Percentiles rank a stretch among this genome's conserved stretches.
phyloP scores from a whole-genome alignment of 2,797 vertebrate genomes.

The Molossus alvarezi region DNA sequence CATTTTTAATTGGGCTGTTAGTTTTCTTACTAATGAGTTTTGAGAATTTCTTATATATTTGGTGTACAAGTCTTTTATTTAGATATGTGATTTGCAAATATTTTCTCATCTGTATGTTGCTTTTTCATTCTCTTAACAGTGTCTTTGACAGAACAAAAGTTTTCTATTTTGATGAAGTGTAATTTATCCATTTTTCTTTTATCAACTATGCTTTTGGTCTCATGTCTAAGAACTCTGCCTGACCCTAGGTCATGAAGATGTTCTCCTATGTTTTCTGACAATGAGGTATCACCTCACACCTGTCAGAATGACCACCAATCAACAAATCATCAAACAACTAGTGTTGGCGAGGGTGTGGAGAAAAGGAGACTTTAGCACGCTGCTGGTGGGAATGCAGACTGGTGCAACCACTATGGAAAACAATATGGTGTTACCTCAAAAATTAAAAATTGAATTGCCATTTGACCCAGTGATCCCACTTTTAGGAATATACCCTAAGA shows the following conservation, averaged over 20 bases:
- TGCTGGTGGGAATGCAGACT: no score
- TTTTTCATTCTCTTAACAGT: constrained; percentile 33
- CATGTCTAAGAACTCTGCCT: constrained; percentile 30
- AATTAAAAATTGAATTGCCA: no score
- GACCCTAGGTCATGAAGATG: not conserved
- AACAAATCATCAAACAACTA: no score
- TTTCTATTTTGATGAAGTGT: constrained; percentile 45
- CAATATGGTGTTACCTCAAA: no score
- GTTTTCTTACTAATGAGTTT: constrained; percentile 59
- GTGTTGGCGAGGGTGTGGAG: no score
- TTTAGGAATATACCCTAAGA: no score
- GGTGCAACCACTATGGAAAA: no score
- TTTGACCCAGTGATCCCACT: no score
- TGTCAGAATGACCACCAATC: no score
- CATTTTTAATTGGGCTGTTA: constrained; percentile 56
- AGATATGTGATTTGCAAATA: constrained; percentile 13
- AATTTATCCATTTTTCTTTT: constrained; percentile 28
- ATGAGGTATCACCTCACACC: no score
- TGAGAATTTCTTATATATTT: constrained; percentile 34
- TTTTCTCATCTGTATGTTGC: constrained; percentile 38
- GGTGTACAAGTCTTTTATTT: not conserved
- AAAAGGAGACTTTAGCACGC: no score
- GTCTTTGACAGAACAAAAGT: constrained; percentile 34
- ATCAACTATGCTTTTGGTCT: not conserved
- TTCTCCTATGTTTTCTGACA: not conserved